These are phyloP conservation scores for Gorilla gorilla DNA, from an alignment of 2,113 vertebrate species.

Conservation along the genomic window DNA sequence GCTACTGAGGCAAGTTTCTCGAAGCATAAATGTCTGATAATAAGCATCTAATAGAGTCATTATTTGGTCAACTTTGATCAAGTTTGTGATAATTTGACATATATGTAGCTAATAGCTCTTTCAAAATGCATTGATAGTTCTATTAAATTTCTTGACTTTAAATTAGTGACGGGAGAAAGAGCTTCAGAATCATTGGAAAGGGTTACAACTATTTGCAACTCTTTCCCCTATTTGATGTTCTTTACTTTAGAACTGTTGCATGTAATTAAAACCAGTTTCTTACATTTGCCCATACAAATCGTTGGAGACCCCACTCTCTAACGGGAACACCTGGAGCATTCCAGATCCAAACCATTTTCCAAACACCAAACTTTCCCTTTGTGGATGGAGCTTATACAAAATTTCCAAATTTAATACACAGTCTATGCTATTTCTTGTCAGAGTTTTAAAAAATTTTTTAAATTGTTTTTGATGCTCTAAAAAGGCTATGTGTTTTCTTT, in stretches of 20 bases:
- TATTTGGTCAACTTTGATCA: not conserved
- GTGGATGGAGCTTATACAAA: not conserved
- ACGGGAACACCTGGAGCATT: not conserved
- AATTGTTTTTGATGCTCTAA: not conserved
- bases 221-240: not conserved
- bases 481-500: not conserved
- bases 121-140: slow-evolving; percentile 3
- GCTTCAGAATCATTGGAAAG: not conserved
- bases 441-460: not conserved
- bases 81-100: slow-evolving; percentile 39
- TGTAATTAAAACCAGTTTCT: not conserved
- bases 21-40: not conserved
- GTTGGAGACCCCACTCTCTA: not conserved
- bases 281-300: not conserved
- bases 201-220: not conserved
- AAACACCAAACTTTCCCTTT: not conserved
- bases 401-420: not conserved
- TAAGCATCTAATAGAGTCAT: slow-evolving; percentile 22
- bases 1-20: not conserved
- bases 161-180: not conserved
- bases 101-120: slow-evolving; percentile 32
- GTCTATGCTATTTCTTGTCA: not conserved
- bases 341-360: not conserved
- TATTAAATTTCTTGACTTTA: slow-evolving; percentile 36
- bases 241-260: not conserved